A percentile compares a stretch with the other conserved stretches of the same genome.
Evolutionary conservation across 2,797 vertebrate genomes (phyloP).

Genomic region (Gymnothorax javanicus): DNA sequence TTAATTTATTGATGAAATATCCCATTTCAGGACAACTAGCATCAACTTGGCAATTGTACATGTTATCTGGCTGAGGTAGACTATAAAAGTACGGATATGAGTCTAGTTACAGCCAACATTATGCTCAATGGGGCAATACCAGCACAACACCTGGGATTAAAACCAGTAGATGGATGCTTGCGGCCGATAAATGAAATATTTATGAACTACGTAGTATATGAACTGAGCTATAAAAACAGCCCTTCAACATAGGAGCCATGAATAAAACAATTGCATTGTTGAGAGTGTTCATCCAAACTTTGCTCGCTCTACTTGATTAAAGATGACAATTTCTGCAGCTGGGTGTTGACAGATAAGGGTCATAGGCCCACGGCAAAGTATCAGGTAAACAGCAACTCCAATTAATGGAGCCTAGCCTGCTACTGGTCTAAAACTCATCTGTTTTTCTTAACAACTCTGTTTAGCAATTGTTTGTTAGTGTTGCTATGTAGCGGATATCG

Average conservation of each 20-base stretch:
- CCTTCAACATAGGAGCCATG: not conserved
- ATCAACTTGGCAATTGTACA: not conserved
- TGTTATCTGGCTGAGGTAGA: not conserved
- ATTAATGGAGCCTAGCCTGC: not conserved
- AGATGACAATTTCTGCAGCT: not conserved
- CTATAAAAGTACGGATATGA: not conserved
- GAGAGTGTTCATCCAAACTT: not conserved
- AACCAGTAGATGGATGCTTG: not conserved
- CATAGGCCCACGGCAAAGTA: not conserved
- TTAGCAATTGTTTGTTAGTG: not conserved
- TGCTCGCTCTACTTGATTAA: not conserved
- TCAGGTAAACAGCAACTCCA: conserved; percentile 4
- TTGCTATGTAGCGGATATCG: not conserved
- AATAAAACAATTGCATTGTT: not conserved
- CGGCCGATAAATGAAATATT: not conserved
- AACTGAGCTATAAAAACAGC: conserved; percentile 4
- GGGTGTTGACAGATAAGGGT: not conserved
- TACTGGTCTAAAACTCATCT: not conserved
- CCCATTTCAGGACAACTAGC: not conserved
- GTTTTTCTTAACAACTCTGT: not conserved
- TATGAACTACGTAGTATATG: not conserved
- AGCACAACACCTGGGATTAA: not conserved
- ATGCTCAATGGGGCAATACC: not conserved
- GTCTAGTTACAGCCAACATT: not conserved
- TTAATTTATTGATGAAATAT: not conserved